Percentiles rank a stretch among this genome's conserved stretches.
These are phyloP conservation scores for Ormyrus pomaceus DNA, from an alignment of 2,888 invertebrate genomes.

Conservation along the genomic window DNA sequence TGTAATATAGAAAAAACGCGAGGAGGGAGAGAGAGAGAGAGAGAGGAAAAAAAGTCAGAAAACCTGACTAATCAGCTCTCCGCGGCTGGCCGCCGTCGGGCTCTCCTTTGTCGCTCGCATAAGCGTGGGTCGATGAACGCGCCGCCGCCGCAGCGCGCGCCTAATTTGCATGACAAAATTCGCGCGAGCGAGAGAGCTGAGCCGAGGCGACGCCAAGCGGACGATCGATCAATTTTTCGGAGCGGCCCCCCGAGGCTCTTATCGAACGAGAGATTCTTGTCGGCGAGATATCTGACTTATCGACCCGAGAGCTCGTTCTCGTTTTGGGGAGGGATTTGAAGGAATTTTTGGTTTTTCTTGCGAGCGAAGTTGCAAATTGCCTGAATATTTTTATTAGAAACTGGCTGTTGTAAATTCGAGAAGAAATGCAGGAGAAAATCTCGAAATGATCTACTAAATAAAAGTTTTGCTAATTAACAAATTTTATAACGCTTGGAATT, in stretches of 20 bases:
- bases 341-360: too few species aligned
- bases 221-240: constrained; percentile 34
- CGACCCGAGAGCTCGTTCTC: too few species aligned
- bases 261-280: constrained; percentile 29
- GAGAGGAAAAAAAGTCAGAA: constrained; percentile 7
- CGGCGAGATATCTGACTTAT: too few species aligned
- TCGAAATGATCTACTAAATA: neutral
- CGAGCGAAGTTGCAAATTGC: too few species aligned
- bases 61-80: constrained; percentile 52
- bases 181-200: constrained; percentile 9
- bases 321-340: too few species aligned
- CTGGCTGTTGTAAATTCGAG: too few species aligned
- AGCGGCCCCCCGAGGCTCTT: neutral
- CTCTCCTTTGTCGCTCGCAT: constrained; percentile 29
- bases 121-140: constrained; percentile 47
- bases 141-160: neutral
- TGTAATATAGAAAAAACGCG: constrained; percentile 20
- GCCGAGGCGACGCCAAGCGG: constrained; percentile 45
- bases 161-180: constrained; percentile 56
- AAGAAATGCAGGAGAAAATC: neutral
- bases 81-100: neutral
- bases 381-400: too few species aligned
- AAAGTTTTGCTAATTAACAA: too few species aligned
- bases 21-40: neutral
- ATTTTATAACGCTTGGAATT: too few species aligned